phyloP scores from a whole-genome alignment of 2,797 vertebrate species.

The Takifugu rubripes region DNA sequence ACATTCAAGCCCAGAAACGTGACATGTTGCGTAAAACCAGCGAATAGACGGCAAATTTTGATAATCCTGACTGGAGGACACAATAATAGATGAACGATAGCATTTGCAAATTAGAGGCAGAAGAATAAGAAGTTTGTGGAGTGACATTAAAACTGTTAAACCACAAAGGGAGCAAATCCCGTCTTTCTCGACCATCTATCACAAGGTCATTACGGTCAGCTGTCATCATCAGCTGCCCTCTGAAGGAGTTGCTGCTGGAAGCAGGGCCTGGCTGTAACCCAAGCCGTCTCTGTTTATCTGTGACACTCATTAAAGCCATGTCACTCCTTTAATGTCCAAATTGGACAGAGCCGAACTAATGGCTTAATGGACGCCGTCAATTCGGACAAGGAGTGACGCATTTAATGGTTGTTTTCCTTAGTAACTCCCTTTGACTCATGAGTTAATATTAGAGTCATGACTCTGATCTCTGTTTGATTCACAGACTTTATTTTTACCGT shows the following conservation, averaged over 20 bases:
- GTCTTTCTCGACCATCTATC: constrained; percentile 57
- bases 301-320: constrained; percentile 42
- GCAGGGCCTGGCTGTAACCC: constrained; percentile 43
- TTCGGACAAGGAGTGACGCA: constrained; percentile 6
- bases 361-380: constrained; percentile 11
- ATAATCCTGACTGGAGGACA: too few species aligned
- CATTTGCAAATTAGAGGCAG: neutral
- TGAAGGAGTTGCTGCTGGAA: constrained; percentile 50
- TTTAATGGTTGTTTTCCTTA: constrained; percentile 6
- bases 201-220: constrained; percentile 50
- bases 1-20: too few species aligned
- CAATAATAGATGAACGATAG: too few species aligned
- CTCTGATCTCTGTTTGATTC: constrained; percentile 4
- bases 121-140: neutral
- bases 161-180: neutral
- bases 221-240: constrained; percentile 59
- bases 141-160: neutral
- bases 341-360: constrained; percentile 41
- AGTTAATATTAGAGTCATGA: constrained; percentile 3
- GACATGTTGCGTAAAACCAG: too few species aligned
- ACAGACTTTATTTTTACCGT: constrained; percentile 16
- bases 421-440: neutral
- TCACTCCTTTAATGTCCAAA: constrained; percentile 35
- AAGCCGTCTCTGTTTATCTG: constrained; percentile 56
- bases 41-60: too few species aligned